A percentile compares a stretch with the other conserved stretches of the same genome.
Evolutionary conservation across 2,797 vertebrate species (phyloP).

Genomic region (Xenops minutus): DNA sequence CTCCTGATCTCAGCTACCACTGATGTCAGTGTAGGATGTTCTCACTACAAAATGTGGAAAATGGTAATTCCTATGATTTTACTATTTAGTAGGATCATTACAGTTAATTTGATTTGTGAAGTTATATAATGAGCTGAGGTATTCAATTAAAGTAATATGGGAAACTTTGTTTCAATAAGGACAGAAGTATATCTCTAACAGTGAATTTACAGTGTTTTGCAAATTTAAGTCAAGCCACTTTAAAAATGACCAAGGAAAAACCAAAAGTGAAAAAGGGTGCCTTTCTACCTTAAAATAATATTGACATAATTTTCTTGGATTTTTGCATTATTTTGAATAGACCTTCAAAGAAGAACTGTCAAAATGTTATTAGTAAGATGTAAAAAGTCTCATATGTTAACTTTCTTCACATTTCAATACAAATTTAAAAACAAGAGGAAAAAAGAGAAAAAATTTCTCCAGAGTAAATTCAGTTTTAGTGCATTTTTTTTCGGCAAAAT

Average conservation of each 20-base stretch:
- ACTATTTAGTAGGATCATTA: background rate
- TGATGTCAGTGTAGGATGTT: background rate
- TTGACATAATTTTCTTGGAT: background rate
- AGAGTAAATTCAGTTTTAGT: background rate
- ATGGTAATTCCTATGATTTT: background rate
- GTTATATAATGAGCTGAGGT: background rate
- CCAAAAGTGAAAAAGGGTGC: background rate
- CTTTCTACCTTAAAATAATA: conserved; percentile 5
- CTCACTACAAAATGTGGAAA: background rate
- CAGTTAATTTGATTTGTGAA: background rate
- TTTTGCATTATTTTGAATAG: conserved; percentile 2
- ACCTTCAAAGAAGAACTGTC: background rate
- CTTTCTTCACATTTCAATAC: background rate
- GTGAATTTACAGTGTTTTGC: background rate
- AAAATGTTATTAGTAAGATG: conserved; percentile 3
- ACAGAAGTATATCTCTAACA: background rate
- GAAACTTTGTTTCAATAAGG: background rate
- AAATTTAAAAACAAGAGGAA: background rate
- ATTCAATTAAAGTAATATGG: background rate
- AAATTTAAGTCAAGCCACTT: background rate
- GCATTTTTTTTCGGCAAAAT: background rate
- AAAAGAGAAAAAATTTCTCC: background rate
- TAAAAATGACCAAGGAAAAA: background rate
- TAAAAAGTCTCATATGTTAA: background rate
- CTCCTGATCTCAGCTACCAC: background rate